These are phyloP conservation scores for Nymphalis urticae DNA, from an alignment of 2,888 invertebrate species.

Conservation along the genomic window DNA sequence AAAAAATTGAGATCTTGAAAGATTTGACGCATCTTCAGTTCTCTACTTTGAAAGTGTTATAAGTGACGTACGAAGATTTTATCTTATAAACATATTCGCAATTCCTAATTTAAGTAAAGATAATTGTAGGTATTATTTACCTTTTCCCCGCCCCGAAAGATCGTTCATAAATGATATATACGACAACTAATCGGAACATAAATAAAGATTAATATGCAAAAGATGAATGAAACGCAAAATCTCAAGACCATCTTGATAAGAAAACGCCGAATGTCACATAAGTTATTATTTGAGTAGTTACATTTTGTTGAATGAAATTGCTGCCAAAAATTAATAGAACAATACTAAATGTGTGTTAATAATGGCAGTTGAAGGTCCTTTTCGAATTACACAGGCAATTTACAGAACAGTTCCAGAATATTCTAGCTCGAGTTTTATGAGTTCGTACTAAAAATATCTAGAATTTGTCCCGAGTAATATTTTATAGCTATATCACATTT, in stretches of 20 bases:
- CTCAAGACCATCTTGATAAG: constrained; percentile 10
- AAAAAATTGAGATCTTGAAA: too few relatives aligned
- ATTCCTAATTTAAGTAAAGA: neutral
- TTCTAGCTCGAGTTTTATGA: constrained; percentile 24
- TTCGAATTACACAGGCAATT: constrained; percentile 30
- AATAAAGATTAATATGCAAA: constrained; percentile 4
- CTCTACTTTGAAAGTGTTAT: too few relatives aligned
- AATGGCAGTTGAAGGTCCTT: constrained; percentile 35
- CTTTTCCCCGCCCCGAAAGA: neutral
- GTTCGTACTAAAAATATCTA: constrained; percentile 7
- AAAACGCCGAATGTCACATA: constrained; percentile 18
- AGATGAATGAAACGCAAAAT: constrained; percentile 14
- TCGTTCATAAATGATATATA: neutral
- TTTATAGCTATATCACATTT: constrained; percentile 5
- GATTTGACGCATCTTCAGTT: too few relatives aligned
- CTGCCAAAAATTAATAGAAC: constrained; percentile 38
- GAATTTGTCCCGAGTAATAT: constrained; percentile 10
- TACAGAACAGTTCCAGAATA: constrained; percentile 23
- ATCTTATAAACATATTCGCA: neutral
- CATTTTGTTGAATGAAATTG: constrained; percentile 12
- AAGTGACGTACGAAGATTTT: neutral
- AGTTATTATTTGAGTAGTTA: constrained; percentile 22
- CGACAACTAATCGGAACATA: neutral
- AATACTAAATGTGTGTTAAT: constrained; percentile 30
- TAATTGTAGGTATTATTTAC: neutral